Percentiles rank a stretch among this genome's conserved stretches.
Conservation (phyloP, 2,888 invertebrate species). For the Mythimna pallens region DNA sequence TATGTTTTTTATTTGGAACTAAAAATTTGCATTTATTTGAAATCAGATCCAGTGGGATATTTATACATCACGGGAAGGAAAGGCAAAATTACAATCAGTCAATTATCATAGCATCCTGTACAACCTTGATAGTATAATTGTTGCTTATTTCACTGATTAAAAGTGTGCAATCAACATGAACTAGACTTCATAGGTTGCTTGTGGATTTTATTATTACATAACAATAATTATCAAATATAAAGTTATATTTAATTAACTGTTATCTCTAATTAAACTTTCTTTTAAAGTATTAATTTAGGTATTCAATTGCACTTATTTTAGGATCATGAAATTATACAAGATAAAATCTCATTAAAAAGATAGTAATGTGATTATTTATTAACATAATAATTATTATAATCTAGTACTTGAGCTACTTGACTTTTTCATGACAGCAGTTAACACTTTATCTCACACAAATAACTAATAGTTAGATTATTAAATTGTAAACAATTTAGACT, state of each 20-base stretch:
- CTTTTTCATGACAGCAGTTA: conserved; percentile 9
- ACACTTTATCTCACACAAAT: conserved; percentile 7
- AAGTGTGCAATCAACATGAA: conserved; percentile 39
- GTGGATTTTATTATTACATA: conserved; percentile 17
- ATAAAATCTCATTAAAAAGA: neutral
- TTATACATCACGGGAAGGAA: conserved; percentile 63
- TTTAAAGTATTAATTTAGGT: neutral
- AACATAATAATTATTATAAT: conserved; percentile 16
- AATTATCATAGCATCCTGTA: conserved; percentile 67
- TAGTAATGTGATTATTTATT: neutral
- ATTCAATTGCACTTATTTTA: neutral
- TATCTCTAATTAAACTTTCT: neutral
- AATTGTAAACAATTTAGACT: conserved; percentile 21
- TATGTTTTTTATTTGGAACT: conserved; percentile 26
- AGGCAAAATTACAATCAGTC: conserved; percentile 60
- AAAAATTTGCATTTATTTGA: conserved; percentile 39
- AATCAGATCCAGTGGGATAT: conserved; percentile 56
- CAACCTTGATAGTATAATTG: conserved; percentile 62
- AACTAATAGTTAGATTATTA: conserved; percentile 7
- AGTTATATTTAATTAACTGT: neutral
- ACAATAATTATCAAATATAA: conserved; percentile 2
- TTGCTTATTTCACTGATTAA: conserved; percentile 47
- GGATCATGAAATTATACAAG: neutral
- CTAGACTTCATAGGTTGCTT: conserved; percentile 29
- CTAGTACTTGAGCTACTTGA: conserved; percentile 12